phyloP scores from a whole-genome alignment of 2,797 vertebrate genomes.

The Phylloscopus collybita region DNA sequence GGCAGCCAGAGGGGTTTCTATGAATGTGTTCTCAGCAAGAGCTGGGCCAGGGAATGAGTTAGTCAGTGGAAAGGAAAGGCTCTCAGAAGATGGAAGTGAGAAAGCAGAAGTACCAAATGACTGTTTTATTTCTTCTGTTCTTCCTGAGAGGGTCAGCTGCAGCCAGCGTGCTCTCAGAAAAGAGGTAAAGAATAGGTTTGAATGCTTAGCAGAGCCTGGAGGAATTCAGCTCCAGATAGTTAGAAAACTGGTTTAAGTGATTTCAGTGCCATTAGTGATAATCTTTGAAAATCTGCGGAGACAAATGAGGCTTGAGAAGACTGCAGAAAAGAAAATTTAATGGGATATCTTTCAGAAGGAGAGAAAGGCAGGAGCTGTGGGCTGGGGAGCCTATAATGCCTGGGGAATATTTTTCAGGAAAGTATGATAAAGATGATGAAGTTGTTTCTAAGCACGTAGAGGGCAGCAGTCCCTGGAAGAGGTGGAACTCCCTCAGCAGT shows the following conservation, averaged over 20 bases:
- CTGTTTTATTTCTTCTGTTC: constrained; percentile 25
- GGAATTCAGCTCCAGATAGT: neutral
- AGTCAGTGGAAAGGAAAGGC: constrained; percentile 11
- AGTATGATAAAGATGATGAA: neutral
- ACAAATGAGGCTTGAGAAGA: constrained; percentile 54
- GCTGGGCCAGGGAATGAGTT: constrained; percentile 19
- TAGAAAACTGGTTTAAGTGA: constrained; percentile 20
- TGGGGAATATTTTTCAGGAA: neutral
- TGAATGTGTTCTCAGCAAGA: constrained; percentile 28
- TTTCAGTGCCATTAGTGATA: constrained; percentile 47
- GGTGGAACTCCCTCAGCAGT: neutral
- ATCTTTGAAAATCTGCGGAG: constrained; percentile 37
- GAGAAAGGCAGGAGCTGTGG: neutral
- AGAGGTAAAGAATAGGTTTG: neutral
- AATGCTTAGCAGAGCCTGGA: constrained; percentile 1
- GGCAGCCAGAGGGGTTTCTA: constrained; percentile 13
- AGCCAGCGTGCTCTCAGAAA: neutral
- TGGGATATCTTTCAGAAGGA: neutral
- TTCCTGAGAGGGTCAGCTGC: constrained; percentile 27
- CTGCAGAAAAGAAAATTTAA: neutral
- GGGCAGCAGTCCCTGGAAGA: neutral
- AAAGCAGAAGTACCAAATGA: constrained; percentile 45
- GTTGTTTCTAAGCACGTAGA: neutral
- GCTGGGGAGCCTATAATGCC: neutral
- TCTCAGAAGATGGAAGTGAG: constrained; percentile 42